Base-by-base conservation (phyloP, 2,888 invertebrate species). In the Acanthosepion esculentum region DNA sequence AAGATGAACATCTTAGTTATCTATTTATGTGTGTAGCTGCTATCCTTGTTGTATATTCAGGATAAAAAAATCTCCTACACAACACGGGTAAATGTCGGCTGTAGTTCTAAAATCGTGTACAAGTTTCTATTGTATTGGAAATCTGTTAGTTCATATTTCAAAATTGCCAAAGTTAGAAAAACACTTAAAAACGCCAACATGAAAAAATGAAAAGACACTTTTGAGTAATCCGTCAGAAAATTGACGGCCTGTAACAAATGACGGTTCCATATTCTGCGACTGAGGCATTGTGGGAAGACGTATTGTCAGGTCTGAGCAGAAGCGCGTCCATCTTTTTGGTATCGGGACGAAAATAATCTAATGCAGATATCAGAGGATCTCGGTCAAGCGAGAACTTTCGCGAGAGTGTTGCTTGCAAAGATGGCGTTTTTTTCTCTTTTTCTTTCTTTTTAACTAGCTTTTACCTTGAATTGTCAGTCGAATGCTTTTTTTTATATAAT, bases 291-390 rank as follows among this genome's bases (percentile, higher is more conserved):
- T 78, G 78, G 78, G 78, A n/a, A 78, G 78, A 78, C n/a, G n/a
- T 78, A 12, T 18, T 78, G 78, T 78, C 78, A 78, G 78, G 15
- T 78, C 78, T n/a, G 15, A 33, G 78, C 78, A 78, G n/a, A 78
- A 78, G n/a, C 33, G 78, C n/a, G 78, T 78, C n/a, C 78, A 78
- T 78, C 78, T 78, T 78, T 78, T 78, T 78, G n/a, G 78, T 78
- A 78, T 33, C 78, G 78, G 78, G n/a, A 78, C 78, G 78, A 78
- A 78, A 78, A 78, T 78, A 78, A 78, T 78, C 78, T 78, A 78
- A 33, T 78, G 78, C 15, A n/a, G n/a, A n/a, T 12, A n/a, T 1
- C n/a, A n/a, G 78, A 78, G 8, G n/a, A 78, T 78, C 78, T 78
- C 78, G 78, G 15, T 78, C 78, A 78, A 78, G 78, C 78, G 78